These are phyloP conservation scores for Chesias legatella DNA, from an alignment of 2,888 invertebrate genomes.

Conservation along the genomic window DNA sequence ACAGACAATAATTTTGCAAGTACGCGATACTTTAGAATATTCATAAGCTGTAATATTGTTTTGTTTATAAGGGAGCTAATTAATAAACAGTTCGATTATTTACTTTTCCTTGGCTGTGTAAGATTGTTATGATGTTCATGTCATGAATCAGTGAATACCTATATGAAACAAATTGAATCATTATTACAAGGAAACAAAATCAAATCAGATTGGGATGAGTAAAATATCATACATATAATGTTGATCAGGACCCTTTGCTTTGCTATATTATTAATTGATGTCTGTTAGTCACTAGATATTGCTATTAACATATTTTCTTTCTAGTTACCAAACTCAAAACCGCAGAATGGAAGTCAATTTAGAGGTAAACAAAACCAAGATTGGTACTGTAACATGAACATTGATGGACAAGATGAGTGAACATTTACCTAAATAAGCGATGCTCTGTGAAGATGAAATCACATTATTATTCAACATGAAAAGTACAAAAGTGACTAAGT, in stretches of 20 bases:
- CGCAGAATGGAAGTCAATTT: conserved; percentile 31
- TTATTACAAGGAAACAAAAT: conserved; percentile 5
- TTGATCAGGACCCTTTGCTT: no score
- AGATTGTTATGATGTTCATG: conserved; percentile 31
- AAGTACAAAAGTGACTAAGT: conserved; percentile 51
- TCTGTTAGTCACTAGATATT: conserved; percentile 20
- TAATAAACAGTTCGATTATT: no score
- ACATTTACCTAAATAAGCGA: conserved; percentile 25
- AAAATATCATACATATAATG: conserved; percentile 6
- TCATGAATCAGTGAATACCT: conserved; percentile 44
- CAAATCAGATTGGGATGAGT: conserved; percentile 26
- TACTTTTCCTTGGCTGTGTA: no score
- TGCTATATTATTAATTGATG: conserved; percentile 34
- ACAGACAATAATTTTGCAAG: background rate
- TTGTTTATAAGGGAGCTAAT: no score
- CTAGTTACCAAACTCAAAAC: conserved; percentile 44
- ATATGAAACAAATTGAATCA: conserved; percentile 3
- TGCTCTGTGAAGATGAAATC: conserved; percentile 42
- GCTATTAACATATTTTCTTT: conserved; percentile 41
- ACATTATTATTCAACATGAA: conserved; percentile 48
- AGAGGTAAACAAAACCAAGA: conserved; percentile 56
- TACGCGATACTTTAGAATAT: background rate
- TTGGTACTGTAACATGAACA: conserved; percentile 65
- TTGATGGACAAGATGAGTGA: conserved; percentile 27
- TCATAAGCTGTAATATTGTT: no score